Evolutionary conservation across 2,113 vertebrate genomes (phyloP).

Genomic region (Phylloscopus trochiloides): DNA sequence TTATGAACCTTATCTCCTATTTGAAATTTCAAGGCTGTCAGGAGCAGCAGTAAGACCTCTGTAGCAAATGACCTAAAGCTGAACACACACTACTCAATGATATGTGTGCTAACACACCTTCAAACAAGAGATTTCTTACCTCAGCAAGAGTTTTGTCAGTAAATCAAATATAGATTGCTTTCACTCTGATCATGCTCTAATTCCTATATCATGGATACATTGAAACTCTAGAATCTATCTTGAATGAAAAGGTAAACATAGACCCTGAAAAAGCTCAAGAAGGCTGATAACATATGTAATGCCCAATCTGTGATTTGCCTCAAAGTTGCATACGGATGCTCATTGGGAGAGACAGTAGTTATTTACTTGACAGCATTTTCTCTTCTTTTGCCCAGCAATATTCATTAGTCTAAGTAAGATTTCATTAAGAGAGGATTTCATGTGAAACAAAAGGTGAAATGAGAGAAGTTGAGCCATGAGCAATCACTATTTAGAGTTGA

Average conservation of each 20-base stretch:
- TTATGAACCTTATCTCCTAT: background rate
- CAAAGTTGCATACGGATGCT: background rate
- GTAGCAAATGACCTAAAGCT: background rate
- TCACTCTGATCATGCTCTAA: background rate
- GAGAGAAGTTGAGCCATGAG: background rate
- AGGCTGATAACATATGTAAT: background rate
- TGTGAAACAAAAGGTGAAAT: background rate
- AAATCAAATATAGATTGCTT: background rate
- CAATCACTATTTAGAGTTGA: background rate
- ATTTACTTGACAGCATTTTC: background rate
- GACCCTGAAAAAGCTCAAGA: background rate
- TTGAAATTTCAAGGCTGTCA: background rate
- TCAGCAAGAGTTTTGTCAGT: background rate
- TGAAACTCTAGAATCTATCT: background rate
- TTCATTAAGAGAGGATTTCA: background rate
- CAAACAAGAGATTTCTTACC: background rate
- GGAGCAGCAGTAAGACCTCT: background rate
- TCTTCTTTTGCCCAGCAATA: background rate
- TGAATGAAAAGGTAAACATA: background rate
- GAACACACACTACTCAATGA: background rate
- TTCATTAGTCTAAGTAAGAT: background rate
- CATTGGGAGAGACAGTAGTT: background rate
- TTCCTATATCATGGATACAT: background rate
- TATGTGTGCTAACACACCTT: background rate
- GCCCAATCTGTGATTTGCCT: background rate